Percentiles rank a stretch among this genome's conserved stretches.
Evolutionary conservation across 1,140 invertebrate species (phyloP).

Genomic region (Hyles vespertilio): DNA sequence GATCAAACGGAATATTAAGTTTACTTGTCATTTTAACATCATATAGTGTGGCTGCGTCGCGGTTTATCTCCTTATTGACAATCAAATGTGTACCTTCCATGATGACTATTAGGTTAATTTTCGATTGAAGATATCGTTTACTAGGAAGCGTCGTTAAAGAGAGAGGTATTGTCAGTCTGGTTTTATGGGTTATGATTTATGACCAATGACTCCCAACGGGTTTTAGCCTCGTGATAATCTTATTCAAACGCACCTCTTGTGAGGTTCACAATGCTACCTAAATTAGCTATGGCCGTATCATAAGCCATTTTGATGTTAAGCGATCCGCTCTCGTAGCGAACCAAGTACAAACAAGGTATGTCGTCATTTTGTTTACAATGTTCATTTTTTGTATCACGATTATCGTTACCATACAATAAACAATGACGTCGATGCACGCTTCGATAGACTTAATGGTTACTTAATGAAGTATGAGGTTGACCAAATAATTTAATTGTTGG

Average conservation of each 20-base stretch:
- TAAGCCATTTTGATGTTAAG: slow-evolving; percentile 36
- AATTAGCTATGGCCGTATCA: slow-evolving; percentile 68
- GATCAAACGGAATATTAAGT: slow-evolving; percentile 75
- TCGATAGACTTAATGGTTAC: slow-evolving; percentile 39
- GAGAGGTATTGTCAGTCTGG: slow-evolving; percentile 66
- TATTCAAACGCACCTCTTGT: slow-evolving; percentile 64
- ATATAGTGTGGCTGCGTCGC: slow-evolving; percentile 37
- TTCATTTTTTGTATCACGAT: slow-evolving; percentile 28
- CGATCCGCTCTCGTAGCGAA: not conserved
- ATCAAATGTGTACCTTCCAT: slow-evolving; percentile 23
- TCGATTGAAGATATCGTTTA: slow-evolving; percentile 17
- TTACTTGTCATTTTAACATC: slow-evolving; percentile 72
- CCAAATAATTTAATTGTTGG: too few relatives aligned
- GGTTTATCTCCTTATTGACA: slow-evolving; percentile 11
- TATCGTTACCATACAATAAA: slow-evolving; percentile 28
- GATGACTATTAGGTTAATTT: slow-evolving; percentile 20
- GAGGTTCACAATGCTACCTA: slow-evolving; percentile 73
- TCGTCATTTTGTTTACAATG: slow-evolving; percentile 37
- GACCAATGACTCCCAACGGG: slow-evolving; percentile 72
- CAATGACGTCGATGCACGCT: slow-evolving; percentile 25
- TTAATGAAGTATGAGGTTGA: slow-evolving; percentile 31
- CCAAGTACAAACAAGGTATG: slow-evolving; percentile 40
- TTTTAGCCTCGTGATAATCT: slow-evolving; percentile 68
- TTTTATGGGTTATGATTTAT: slow-evolving; percentile 75
- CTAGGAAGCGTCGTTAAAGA: slow-evolving; percentile 59